Percentiles rank a stretch among this genome's conserved stretches.
These are phyloP conservation scores for Micropoecilia bifurca DNA, from an alignment of 2,797 vertebrate species.

Conservation along the genomic window DNA sequence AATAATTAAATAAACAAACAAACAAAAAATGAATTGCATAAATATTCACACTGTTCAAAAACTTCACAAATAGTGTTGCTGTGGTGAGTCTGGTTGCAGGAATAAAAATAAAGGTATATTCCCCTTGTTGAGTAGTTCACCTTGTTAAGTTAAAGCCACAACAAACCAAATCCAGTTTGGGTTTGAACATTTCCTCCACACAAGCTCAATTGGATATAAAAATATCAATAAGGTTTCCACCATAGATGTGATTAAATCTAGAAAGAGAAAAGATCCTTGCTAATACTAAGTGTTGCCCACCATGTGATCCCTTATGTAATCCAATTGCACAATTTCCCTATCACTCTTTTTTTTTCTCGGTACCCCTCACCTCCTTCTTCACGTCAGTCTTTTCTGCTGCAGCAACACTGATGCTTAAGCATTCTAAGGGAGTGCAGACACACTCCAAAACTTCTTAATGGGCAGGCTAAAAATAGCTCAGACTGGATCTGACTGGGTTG, in stretches of 20 bases:
- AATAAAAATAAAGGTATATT: not conserved
- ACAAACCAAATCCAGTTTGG: not conserved
- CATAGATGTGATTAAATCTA: not conserved
- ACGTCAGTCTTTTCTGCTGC: slow-evolving; percentile 66
- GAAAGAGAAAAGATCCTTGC: slow-evolving; percentile 7
- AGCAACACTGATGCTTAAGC: slow-evolving; percentile 74
- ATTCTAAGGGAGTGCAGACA: slow-evolving; percentile 78
- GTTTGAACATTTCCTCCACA: not conserved
- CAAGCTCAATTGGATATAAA: not conserved
- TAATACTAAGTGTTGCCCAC: slow-evolving; percentile 16
- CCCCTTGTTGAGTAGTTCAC: not conserved
- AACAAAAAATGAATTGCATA: not conserved
- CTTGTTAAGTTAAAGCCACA: not conserved
- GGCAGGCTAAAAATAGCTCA: slow-evolving; percentile 80
- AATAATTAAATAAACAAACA: not conserved
- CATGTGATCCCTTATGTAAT: slow-evolving; percentile 24
- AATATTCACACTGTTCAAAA: not conserved
- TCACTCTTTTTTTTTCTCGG: slow-evolving; percentile 21
- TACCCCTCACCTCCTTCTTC: slow-evolving; percentile 27
- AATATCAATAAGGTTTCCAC: slow-evolving; percentile 24
- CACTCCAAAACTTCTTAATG: slow-evolving; percentile 85
- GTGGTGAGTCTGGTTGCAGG: not conserved
- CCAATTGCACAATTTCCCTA: slow-evolving; percentile 13
- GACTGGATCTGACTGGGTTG: slow-evolving; percentile 78
- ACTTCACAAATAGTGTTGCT: not conserved